These are phyloP conservation scores for Macaria notata DNA, from an alignment of 2,888 invertebrate species.

Conservation along the genomic window DNA sequence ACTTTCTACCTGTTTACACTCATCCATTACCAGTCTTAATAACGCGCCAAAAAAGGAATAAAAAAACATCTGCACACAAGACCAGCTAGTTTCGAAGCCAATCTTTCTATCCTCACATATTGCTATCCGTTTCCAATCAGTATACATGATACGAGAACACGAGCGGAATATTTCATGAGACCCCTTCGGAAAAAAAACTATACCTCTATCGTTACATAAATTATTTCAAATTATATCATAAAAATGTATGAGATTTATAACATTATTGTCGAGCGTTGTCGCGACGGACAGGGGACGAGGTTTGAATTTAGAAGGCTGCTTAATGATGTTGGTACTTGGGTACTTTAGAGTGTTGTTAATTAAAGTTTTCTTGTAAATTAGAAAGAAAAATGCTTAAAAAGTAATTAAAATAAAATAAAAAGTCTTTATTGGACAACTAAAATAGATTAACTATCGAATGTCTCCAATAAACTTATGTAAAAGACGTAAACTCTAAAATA, in stretches of 20 bases:
- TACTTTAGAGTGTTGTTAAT: too few relatives aligned
- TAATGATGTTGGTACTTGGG: too few relatives aligned
- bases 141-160: conserved; percentile 23
- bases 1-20: not conserved
- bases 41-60: too few relatives aligned
- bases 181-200: conserved; percentile 31
- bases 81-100: conserved; percentile 1
- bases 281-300: conserved; percentile 43
- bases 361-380: too few relatives aligned
- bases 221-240: conserved; percentile 61
- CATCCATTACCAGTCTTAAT: too few relatives aligned
- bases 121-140: conserved; percentile 17
- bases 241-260: conserved; percentile 69
- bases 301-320: conserved; percentile 38
- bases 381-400: too few relatives aligned
- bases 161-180: conserved; percentile 25
- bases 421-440: too few relatives aligned
- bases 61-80: conserved; percentile 4
- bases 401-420: too few relatives aligned
- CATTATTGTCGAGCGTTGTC: conserved; percentile 54
- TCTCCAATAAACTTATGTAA: too few relatives aligned
- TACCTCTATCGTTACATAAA: conserved; percentile 34
- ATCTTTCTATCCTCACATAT: conserved; percentile 9
- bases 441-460: too few relatives aligned
- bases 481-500: too few relatives aligned